Conservation (phyloP, 2,797 vertebrate species). For the Anabas testudineus region DNA sequence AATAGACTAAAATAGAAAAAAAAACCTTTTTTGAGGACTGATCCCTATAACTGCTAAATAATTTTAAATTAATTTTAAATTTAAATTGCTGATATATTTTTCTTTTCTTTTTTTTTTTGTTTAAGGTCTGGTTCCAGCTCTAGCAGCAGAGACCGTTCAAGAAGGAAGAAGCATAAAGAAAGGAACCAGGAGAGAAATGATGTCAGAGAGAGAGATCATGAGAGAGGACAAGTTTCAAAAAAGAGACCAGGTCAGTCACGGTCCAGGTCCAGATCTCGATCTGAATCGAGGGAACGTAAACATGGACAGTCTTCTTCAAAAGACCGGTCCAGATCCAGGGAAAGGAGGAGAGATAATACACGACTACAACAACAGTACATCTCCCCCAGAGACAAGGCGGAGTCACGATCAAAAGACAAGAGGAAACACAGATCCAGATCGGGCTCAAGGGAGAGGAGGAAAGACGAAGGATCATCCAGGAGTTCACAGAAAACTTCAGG, state of each 20-base stretch:
- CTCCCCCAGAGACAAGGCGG: constrained; percentile 58
- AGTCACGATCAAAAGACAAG: constrained; percentile 67
- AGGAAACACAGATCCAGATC: constrained; percentile 78
- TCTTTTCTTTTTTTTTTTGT: constrained; percentile 1
- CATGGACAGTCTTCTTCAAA: constrained; percentile 59
- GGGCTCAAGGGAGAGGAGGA: constrained; percentile 77
- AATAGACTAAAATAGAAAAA: too few species aligned
- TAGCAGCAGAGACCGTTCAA: constrained; percentile 84
- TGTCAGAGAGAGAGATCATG: constrained; percentile 59
- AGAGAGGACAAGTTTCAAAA: constrained; percentile 68
- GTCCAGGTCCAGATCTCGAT: constrained; percentile 84
- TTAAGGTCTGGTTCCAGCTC: constrained; percentile 82
- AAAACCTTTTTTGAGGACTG: background rate
- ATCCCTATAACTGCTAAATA: background rate
- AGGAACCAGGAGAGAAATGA: constrained; percentile 66
- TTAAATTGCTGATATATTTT: constrained; percentile 7
- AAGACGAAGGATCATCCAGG: constrained; percentile 49
- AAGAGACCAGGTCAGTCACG: constrained; percentile 62
- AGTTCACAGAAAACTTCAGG: constrained; percentile 52
- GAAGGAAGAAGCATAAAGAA: constrained; percentile 73
- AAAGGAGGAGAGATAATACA: constrained; percentile 82
- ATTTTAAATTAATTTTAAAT: too few species aligned
- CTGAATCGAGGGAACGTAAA: constrained; percentile 77
- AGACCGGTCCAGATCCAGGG: constrained; percentile 82
- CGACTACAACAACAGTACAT: constrained; percentile 47